phyloP scores from a whole-genome alignment of 2,888 invertebrate species.

The Andrena flavipes region DNA sequence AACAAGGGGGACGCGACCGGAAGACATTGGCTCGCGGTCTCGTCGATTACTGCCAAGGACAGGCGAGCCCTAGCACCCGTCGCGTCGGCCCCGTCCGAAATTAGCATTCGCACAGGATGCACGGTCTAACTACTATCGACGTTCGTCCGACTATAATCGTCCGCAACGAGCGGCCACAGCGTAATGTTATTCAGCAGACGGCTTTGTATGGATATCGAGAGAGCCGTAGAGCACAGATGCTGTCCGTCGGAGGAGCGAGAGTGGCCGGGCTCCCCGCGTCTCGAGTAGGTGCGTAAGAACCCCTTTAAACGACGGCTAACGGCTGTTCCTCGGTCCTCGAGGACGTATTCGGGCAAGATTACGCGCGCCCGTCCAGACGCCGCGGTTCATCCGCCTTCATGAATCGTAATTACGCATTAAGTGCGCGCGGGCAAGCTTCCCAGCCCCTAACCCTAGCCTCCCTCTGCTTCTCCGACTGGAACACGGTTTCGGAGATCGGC shows the following conservation, averaged over 20 bases:
- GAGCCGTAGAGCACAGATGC: slow-evolving; percentile 83
- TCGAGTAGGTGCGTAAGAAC: slow-evolving; percentile 80
- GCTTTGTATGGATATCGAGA: slow-evolving; percentile 83
- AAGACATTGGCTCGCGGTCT: slow-evolving; percentile 56
- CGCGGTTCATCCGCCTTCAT: slow-evolving; percentile 71
- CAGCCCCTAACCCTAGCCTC: slow-evolving; percentile 12
- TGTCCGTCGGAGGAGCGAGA: slow-evolving; percentile 77
- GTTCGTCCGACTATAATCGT: slow-evolving; percentile 84
- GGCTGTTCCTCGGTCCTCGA: slow-evolving; percentile 65
- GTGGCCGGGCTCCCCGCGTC: slow-evolving; percentile 55
- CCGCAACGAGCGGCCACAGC: slow-evolving; percentile 81
- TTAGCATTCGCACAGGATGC: slow-evolving; percentile 85
- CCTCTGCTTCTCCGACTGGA: background rate
- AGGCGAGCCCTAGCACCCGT: slow-evolving; percentile 15
- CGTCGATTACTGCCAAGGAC: slow-evolving; percentile 39
- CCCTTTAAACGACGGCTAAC: slow-evolving; percentile 74
- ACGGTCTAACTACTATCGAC: slow-evolving; percentile 85
- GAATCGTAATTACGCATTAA: slow-evolving; percentile 81
- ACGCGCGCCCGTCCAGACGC: slow-evolving; percentile 50
- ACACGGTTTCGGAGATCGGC: background rate
- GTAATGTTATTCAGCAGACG: slow-evolving; percentile 85
- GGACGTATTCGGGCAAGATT: slow-evolving; percentile 63
- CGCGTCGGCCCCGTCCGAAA: slow-evolving; percentile 64
- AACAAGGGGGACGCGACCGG: slow-evolving; percentile 19
- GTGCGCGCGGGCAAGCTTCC: slow-evolving; percentile 51